phyloP scores from a whole-genome alignment of 2,113 vertebrate genomes.

The Myodes glareolus region DNA sequence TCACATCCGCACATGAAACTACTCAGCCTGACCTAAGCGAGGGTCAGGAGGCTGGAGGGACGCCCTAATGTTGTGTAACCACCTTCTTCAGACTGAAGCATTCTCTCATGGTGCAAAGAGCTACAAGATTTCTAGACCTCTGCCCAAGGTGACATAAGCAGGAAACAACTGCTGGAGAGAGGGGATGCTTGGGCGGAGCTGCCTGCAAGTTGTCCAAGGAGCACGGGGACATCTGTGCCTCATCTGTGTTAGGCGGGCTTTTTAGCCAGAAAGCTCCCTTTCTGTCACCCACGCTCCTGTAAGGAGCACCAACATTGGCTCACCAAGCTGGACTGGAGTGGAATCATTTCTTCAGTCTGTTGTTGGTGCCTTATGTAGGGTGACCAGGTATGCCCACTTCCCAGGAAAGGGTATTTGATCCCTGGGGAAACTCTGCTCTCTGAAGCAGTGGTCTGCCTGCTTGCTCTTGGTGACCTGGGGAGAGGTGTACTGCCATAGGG shows the following conservation, averaged over 20 bases:
- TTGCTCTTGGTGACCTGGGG: background rate
- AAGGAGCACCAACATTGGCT: background rate
- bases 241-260: background rate
- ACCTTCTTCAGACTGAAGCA: background rate
- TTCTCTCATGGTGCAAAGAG: background rate
- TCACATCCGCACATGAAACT: background rate
- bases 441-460: no score
- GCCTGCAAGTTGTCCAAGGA: background rate
- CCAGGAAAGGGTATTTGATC: background rate
- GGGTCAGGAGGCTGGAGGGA: background rate
- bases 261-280: background rate
- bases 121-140: background rate
- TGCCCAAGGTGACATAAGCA: background rate
- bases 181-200: background rate
- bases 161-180: background rate
- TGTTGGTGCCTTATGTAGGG: background rate
- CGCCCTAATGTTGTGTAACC: background rate
- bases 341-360: background rate
- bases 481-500: background rate
- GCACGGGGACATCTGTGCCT: no score
- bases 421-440: background rate
- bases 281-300: background rate
- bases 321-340: background rate
- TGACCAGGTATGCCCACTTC: background rate
- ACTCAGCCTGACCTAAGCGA: background rate